Conservation (phyloP, 2,113 vertebrate species). For the Spea bombifrons region DNA sequence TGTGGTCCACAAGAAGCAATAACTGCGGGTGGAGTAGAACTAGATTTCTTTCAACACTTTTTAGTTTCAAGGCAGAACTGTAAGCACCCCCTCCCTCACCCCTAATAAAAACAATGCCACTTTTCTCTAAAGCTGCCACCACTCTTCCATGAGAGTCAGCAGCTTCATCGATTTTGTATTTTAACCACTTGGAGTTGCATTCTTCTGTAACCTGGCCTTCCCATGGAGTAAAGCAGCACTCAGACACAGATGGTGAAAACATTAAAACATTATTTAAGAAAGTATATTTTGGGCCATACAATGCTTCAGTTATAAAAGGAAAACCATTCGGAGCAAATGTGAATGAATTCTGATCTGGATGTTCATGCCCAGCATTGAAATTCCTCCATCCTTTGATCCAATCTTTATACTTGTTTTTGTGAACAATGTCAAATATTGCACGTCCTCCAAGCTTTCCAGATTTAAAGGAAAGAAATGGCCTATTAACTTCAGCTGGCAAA, state of each 20-base stretch:
- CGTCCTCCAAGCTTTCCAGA: slow-evolving; percentile 95
- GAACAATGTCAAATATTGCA: slow-evolving; percentile 94
- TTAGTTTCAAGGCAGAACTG: slow-evolving; percentile 78
- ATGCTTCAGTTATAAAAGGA: slow-evolving; percentile 92
- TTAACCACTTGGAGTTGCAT: slow-evolving; percentile 94
- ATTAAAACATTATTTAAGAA: slow-evolving; percentile 89
- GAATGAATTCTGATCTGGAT: slow-evolving; percentile 95
- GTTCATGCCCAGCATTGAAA: slow-evolving; percentile 96
- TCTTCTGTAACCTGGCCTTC: slow-evolving; percentile 93
- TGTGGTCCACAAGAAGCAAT: slow-evolving; percentile 87
- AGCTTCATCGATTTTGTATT: slow-evolving; percentile 85
- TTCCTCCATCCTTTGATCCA: slow-evolving; percentile 97
- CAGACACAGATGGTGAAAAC: slow-evolving; percentile 78
- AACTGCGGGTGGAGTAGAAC: slow-evolving; percentile 91
- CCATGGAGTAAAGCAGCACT: slow-evolving; percentile 90
- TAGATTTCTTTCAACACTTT: slow-evolving; percentile 84
- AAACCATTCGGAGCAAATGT: slow-evolving; percentile 90
- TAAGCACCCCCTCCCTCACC: slow-evolving; percentile 87
- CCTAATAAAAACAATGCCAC: slow-evolving; percentile 85
- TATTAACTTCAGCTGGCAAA: slow-evolving; percentile 78
- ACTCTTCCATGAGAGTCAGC: slow-evolving; percentile 83
- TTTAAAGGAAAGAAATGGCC: slow-evolving; percentile 93
- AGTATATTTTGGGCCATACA: slow-evolving; percentile 95
- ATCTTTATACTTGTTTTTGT: slow-evolving; percentile 88
- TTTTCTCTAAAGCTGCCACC: slow-evolving; percentile 74